These are phyloP conservation scores for Araneus ventricosus DNA, from an alignment of 1,140 invertebrate genomes.

Conservation along the genomic window DNA sequence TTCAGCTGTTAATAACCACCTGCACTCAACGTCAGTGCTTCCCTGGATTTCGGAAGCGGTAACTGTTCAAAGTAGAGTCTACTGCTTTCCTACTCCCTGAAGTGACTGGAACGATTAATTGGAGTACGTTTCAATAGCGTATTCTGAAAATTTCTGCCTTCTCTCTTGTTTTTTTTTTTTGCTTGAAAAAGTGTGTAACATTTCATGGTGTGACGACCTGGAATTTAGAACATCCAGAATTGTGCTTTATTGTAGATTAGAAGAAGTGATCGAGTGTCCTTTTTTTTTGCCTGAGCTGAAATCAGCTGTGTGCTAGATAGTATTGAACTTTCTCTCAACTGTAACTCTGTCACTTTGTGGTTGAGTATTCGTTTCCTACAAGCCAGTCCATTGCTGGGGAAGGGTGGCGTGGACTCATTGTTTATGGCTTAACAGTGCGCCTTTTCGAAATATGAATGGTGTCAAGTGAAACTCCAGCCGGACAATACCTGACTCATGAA, in stretches of 20 bases:
- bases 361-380: not conserved
- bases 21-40: not conserved
- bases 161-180: not conserved
- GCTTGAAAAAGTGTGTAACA: not conserved
- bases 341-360: not conserved
- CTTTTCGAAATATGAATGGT: constrained; percentile 58
- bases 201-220: not conserved
- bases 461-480: constrained; percentile 43
- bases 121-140: not conserved
- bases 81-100: too few species aligned
- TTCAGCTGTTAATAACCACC: not conserved
- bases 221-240: not conserved
- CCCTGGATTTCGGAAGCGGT: too few species aligned
- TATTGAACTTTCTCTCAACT: not conserved
- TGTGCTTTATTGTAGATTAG: not conserved
- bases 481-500: constrained; percentile 51
- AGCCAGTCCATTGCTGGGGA: too few species aligned
- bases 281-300: not conserved
- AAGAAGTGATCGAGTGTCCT: not conserved
- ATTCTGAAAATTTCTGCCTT: not conserved
- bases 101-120: too few species aligned
- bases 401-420: not conserved
- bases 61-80: not conserved
- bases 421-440: not conserved
- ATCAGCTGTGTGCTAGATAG: not conserved